Evolutionary conservation across 2,888 invertebrate species (phyloP), one percentile per base, ranked within the genome.

Genomic region (Eulithis testata): DNA sequence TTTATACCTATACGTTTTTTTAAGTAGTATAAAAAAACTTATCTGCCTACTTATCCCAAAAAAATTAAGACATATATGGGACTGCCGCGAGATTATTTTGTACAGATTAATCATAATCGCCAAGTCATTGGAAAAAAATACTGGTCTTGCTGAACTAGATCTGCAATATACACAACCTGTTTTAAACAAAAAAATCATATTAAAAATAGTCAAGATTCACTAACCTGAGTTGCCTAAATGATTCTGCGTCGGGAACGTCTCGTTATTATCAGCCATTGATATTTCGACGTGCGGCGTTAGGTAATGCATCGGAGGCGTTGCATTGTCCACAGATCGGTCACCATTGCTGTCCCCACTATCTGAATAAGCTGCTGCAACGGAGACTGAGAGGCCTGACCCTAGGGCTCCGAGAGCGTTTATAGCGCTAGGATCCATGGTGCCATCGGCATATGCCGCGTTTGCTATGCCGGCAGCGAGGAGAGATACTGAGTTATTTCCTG

Each of bases 231-330:
- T 89, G 73, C 84, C 83, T 74, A 83, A 80, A 73, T 92, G 90
- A 72, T 93, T 91, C 79, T 94, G 91, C 31, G 93, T 90, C 0
- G 94, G 94, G 78, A 94, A 95, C 2, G 95, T 94, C 78, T 96
- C 96, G 74, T 96, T 96, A 69, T 96, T 96, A 81, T 97, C 97
- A 14, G 97, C 96, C 95, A 97, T 97, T 49, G 97, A 97, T 85
- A 98, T 97, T 92, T 98, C 97, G 44, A 98, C 97, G 76, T 98
- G 98, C 6, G 98, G 98, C 45, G 97, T 97, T 49, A 98, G 93
- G 83, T 97, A 98, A 87, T 98, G 97, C 97, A 97, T 97, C 0
- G 97, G 97, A 11, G 97, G 97, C 53, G 97, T 97, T 8, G 96
- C 96, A 80, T 97, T 97, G 82, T 97, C 97, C n/a, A 96, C 95